Conservation (phyloP, 2,888 invertebrate genomes). For the Timema podura region DNA sequence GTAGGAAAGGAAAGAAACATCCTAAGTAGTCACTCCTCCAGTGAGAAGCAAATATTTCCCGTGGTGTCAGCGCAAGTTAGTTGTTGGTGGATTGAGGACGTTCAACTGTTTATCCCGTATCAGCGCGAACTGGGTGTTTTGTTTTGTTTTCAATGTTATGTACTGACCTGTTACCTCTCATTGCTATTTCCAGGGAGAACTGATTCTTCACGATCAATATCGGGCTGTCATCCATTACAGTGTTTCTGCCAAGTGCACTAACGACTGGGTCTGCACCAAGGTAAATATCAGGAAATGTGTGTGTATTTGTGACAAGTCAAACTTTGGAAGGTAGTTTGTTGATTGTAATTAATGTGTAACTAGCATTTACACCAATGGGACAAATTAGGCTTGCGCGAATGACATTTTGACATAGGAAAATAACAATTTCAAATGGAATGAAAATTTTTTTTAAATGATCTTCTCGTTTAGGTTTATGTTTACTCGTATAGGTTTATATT, state of each 20-base stretch:
- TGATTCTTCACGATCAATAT: constrained; percentile 68
- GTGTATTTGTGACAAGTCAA: too few species aligned
- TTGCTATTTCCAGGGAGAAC: constrained; percentile 60
- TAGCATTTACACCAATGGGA: too few species aligned
- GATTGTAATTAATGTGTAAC: too few species aligned
- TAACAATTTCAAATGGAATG: too few species aligned
- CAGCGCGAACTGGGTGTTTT: constrained; percentile 12
- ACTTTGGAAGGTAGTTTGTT: too few species aligned
- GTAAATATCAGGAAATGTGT: constrained; percentile 40
- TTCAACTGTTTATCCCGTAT: not conserved
- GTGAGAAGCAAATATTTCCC: not conserved
- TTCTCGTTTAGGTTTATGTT: too few species aligned
- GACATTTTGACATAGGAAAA: too few species aligned
- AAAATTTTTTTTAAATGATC: too few species aligned
- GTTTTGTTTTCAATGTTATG: not conserved
- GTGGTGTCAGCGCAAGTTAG: not conserved
- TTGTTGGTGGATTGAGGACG: constrained; percentile 4
- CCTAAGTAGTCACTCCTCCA: too few species aligned
- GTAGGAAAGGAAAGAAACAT: too few species aligned
- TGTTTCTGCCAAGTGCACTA: constrained; percentile 43
- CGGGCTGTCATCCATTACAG: constrained; percentile 73
- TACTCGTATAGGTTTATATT: too few species aligned
- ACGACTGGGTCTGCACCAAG: constrained; percentile 44
- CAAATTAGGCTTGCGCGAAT: too few species aligned
- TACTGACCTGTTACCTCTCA: constrained; percentile 27